These are phyloP conservation scores for Oplegnathus fasciatus DNA, from an alignment of 2,113 vertebrate species.

Conservation along the genomic window DNA sequence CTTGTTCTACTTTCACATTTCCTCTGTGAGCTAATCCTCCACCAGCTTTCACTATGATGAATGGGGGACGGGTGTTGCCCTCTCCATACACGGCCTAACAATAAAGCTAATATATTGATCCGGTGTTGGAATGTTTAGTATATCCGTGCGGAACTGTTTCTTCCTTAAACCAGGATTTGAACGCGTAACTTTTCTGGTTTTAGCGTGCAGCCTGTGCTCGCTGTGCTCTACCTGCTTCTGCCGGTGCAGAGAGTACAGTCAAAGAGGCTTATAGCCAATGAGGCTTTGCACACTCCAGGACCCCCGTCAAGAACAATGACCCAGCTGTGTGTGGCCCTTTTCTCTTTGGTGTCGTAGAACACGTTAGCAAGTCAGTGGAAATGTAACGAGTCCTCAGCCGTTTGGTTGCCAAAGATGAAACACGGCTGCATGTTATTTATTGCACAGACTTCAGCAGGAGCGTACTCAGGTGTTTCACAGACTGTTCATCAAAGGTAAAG, in stretches of 20 bases:
- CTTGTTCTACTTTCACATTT: slow-evolving; percentile 1
- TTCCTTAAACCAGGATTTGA: slow-evolving; percentile 53
- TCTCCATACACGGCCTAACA: not conserved
- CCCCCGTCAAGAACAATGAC: slow-evolving; percentile 69
- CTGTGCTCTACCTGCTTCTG: slow-evolving; percentile 54
- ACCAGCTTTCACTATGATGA: not conserved
- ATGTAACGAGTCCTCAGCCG: slow-evolving; percentile 28
- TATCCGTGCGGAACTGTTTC: not conserved
- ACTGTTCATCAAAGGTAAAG: slow-evolving; percentile 20
- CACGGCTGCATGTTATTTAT: not conserved
- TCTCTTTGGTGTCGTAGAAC: slow-evolving; percentile 33
- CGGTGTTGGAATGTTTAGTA: slow-evolving; percentile 16
- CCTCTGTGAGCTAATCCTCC: slow-evolving; percentile 1
- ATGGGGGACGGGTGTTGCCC: not conserved
- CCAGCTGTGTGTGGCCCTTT: slow-evolving; percentile 65
- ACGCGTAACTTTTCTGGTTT: slow-evolving; percentile 8
- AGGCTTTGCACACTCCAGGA: slow-evolving; percentile 69
- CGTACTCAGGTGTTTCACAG: slow-evolving; percentile 58
- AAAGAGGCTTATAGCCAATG: slow-evolving; percentile 78
- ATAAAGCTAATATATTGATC: slow-evolving; percentile 21
- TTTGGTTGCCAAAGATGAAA: slow-evolving; percentile 31
- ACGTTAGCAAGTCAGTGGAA: slow-evolving; percentile 57
- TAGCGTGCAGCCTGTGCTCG: not conserved
- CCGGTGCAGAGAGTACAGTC: slow-evolving; percentile 60
- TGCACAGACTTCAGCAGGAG: slow-evolving; percentile 8